A percentile compares a stretch with the other conserved stretches of the same genome.
Conservation (phyloP, 2,113 vertebrate genomes). For the Pygoscelis adeliae region DNA sequence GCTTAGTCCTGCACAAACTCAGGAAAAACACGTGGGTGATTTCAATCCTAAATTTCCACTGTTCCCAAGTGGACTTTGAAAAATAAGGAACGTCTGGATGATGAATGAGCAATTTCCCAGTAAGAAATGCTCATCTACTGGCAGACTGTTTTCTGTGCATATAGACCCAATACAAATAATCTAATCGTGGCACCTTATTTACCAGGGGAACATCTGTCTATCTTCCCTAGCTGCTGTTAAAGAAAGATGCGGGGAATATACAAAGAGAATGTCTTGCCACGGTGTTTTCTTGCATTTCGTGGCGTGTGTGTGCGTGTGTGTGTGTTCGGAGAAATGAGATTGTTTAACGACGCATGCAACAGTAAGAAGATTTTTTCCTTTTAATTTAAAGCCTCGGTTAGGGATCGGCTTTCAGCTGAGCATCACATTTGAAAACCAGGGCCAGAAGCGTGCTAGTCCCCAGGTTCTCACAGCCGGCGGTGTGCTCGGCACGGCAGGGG, state of each 20-base stretch:
- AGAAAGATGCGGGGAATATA: rapidly evolving
- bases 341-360: not conserved
- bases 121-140: not conserved
- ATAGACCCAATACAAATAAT: not conserved
- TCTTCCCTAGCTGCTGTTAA: not conserved
- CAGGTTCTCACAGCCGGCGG: not conserved
- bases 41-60: not conserved
- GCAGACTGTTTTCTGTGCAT: not conserved
- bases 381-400: not conserved
- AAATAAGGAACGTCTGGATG: not conserved
- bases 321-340: rapidly evolving
- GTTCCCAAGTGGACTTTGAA: not conserved
- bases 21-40: not conserved
- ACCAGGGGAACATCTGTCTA: not conserved
- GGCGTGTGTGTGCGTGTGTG: rapidly evolving
- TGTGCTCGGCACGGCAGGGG: not conserved
- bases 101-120: not conserved
- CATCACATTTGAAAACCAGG: rapidly evolving
- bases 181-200: not conserved
- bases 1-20: not conserved
- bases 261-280: not conserved
- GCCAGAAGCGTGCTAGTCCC: rapidly evolving
- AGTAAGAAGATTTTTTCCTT: not conserved
- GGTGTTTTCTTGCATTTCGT: rapidly evolving
- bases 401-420: not conserved